phyloP scores from a whole-genome alignment of 2,113 vertebrate genomes.

The Oryzias javanicus region DNA sequence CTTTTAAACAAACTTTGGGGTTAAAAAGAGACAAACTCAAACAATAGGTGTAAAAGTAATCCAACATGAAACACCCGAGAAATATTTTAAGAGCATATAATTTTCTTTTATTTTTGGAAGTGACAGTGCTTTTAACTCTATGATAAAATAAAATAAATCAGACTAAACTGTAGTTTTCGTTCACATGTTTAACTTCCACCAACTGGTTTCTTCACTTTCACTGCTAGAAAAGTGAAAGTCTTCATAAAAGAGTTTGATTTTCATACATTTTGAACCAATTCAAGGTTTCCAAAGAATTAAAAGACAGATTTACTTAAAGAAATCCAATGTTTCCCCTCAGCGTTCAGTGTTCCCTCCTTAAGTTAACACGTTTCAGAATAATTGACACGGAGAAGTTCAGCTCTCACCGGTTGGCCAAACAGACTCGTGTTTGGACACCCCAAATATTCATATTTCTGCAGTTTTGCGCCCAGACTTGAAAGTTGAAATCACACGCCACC shows the following conservation, averaged over 20 bases:
- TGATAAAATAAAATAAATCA: too few relatives aligned
- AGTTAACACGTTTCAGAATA: constrained; percentile 29
- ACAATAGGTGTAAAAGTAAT: too few relatives aligned
- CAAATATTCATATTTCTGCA: constrained; percentile 38
- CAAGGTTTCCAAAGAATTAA: neutral
- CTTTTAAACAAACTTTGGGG: too few relatives aligned
- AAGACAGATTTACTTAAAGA: neutral
- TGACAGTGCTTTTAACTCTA: too few relatives aligned
- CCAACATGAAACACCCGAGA: too few relatives aligned
- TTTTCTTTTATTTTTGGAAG: too few relatives aligned
- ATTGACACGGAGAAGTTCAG: constrained; percentile 25
- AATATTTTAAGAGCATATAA: too few relatives aligned
- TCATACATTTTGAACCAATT: neutral
- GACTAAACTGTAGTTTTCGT: too few relatives aligned
- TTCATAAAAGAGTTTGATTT: neutral
- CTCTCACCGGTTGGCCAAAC: constrained; percentile 52
- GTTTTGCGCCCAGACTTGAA: constrained; percentile 49
- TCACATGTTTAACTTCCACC: too few relatives aligned
- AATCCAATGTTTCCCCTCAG: neutral
- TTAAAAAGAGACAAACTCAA: too few relatives aligned
- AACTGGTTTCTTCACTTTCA: too few relatives aligned
- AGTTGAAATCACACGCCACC: constrained; percentile 56
- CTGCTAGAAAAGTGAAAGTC: neutral
- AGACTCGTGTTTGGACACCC: constrained; percentile 53
- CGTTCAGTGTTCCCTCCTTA: constrained; percentile 5